Percentiles rank a stretch among this genome's conserved stretches.
Conservation (phyloP, 2,113 vertebrate genomes). For the Nothoprocta perdicaria region DNA sequence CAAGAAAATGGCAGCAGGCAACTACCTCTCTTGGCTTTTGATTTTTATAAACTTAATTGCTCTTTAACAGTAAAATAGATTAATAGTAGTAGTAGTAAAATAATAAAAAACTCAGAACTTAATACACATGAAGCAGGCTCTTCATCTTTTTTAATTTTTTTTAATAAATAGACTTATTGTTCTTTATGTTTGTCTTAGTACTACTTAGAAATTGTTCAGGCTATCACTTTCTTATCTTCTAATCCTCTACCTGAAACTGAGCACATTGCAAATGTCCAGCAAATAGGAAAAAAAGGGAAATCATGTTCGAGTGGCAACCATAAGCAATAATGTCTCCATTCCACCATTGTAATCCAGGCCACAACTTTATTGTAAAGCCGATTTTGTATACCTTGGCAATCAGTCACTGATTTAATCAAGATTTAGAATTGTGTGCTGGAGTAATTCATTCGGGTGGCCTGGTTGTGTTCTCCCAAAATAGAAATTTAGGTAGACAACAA, state of each 20-base stretch:
- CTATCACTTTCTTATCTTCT: neutral
- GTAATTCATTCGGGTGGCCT: neutral
- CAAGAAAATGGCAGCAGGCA: neutral
- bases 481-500: neutral
- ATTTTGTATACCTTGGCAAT: accelerated
- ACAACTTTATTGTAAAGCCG: neutral
- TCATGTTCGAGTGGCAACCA: neutral
- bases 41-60: neutral
- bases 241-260: neutral
- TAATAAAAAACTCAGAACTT: neutral
- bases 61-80: neutral
- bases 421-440: neutral
- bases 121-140: neutral
- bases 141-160: neutral
- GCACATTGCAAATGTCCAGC: neutral
- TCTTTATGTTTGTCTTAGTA: neutral
- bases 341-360: neutral
- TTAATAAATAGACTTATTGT: neutral
- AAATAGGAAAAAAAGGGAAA: neutral
- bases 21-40: neutral
- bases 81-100: neutral
- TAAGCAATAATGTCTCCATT: neutral
- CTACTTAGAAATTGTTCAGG: neutral
- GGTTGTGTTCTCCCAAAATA: neutral
- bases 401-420: neutral